phyloP scores from a whole-genome alignment of 2,797 vertebrate genomes.

The Schizothorax lantsangensis region DNA sequence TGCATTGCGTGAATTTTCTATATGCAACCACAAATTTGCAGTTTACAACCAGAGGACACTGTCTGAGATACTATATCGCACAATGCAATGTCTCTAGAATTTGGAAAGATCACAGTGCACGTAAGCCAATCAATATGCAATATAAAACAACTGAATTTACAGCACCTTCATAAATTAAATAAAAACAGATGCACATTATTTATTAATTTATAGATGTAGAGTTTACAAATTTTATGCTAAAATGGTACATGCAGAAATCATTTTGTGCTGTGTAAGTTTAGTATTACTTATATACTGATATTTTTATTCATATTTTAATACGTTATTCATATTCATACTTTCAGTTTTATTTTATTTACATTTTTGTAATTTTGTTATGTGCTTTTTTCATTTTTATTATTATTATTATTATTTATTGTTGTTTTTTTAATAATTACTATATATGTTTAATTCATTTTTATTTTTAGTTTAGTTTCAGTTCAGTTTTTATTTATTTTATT shows the following conservation, averaged over 20 bases:
- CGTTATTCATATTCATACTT: too few species aligned
- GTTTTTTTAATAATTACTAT: too few species aligned
- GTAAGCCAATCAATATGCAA: too few species aligned
- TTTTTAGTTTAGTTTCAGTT: background rate
- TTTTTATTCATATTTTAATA: background rate
- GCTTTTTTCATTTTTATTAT: background rate
- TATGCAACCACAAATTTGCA: background rate
- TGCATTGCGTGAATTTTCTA: background rate
- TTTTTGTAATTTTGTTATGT: too few species aligned
- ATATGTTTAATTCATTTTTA: background rate
- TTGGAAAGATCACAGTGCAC: background rate
- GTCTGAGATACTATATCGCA: too few species aligned
- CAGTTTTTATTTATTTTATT: background rate
- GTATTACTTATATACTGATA: background rate
- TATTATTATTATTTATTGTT: background rate
- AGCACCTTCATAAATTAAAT: too few species aligned
- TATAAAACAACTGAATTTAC: too few species aligned
- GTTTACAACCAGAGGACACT: too few species aligned
- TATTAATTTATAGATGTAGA: background rate
- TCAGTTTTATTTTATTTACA: background rate
- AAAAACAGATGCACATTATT: background rate
- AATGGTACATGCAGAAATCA: background rate
- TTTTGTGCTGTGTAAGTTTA: background rate
- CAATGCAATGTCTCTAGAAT: too few species aligned
- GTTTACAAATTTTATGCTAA: background rate